Base-by-base conservation (phyloP, 2,113 vertebrate genomes). In the Microtus pennsylvanicus region DNA sequence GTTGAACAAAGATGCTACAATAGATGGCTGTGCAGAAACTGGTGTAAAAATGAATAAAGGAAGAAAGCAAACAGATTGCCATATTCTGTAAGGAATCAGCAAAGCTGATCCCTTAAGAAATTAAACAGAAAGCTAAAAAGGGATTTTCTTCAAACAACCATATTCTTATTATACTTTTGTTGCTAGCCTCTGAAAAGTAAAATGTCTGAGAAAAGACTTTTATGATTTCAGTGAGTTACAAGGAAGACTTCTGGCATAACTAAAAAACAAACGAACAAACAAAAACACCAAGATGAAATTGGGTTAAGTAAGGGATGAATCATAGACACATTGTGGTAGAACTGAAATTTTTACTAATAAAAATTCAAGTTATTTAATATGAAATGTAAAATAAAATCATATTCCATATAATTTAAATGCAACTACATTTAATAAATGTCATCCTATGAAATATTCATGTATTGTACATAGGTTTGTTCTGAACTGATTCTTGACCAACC, bases 141-240 rank as follows among this genome's bases (percentile, higher is more conserved):
- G 93, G 47, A 55, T 26, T 94, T 86, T 88, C 72, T 45, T 45
- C 0, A 78, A 76, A 47, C 63, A 87, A 50, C 30, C 47, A 91
- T n/a, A 70, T 93, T 85, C 42, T 92, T 94, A 88, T 3, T 95
- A n/a, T 4, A 83, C 82, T 96, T 93, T 91, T 42, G 81, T 93
- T 91, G 67, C 38, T 90, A 70, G 45, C 38, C 42, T 78, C 35
- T 86, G 26, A 26, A 74, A 91, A 90, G 4, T 42, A 76, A 45
- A 85, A 10, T 81, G 90, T 88, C 58, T 63, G 16, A 95, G 21
- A 88, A 28, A 81, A 96, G 55, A 83, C 12, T 75, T 28, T 2
- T 72, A 12, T 74, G 47, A n/a, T 77, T 72, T 89, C 38, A 21
- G 10, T 63, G 42, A 19, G 19, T 67, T 87, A 14, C 1, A 82